Evolutionary conservation across 2,113 vertebrate genomes (phyloP).

Genomic region (Limanda limanda): DNA sequence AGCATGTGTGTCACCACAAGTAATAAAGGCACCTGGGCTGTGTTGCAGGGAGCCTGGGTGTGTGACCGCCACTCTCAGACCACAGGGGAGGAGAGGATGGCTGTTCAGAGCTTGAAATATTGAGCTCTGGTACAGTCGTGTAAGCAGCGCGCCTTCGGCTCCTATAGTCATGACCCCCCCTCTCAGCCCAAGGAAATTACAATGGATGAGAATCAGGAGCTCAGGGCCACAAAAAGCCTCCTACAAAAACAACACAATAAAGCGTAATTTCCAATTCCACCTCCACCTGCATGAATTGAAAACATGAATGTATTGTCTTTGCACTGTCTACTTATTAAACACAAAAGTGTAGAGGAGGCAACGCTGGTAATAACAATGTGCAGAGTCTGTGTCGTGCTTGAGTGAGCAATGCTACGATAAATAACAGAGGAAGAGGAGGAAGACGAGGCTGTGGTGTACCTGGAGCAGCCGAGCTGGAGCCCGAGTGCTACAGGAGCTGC

Average conservation of each 20-base stretch:
- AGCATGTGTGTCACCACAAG: conserved; percentile 20
- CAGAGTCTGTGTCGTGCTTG: conserved; percentile 7
- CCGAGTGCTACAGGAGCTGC: conserved; percentile 46
- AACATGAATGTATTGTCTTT: conserved; percentile 60
- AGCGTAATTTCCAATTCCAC: conserved; percentile 54
- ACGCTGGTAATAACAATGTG: conserved; percentile 30
- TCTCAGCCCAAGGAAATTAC: conserved; percentile 75
- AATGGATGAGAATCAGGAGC: conserved; percentile 61
- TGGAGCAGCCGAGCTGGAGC: conserved; percentile 53
- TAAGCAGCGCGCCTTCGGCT: conserved; percentile 60
- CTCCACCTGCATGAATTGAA: conserved; percentile 45
- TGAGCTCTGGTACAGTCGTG: conserved; percentile 57
- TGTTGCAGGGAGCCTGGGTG: conserved; percentile 54
- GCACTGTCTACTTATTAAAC: conserved; percentile 48
- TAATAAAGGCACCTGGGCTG: conserved; percentile 53
- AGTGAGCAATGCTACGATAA: conserved; percentile 48
- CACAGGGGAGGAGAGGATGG: conserved; percentile 53
- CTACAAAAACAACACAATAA: conserved; percentile 60
- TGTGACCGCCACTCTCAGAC: conserved; percentile 71
- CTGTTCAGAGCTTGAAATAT: conserved; percentile 74
- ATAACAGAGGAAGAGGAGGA: conserved; percentile 40
- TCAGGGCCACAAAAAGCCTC: conserved; percentile 44
- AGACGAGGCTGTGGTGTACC: conserved; percentile 40
- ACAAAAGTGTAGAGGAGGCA: conserved; percentile 29
- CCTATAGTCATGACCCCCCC: conserved; percentile 64